These are phyloP conservation scores for Palythoa caribaeorum DNA, from an alignment of 92 coral and sea anemone genomes.

Conservation along the genomic window DNA sequence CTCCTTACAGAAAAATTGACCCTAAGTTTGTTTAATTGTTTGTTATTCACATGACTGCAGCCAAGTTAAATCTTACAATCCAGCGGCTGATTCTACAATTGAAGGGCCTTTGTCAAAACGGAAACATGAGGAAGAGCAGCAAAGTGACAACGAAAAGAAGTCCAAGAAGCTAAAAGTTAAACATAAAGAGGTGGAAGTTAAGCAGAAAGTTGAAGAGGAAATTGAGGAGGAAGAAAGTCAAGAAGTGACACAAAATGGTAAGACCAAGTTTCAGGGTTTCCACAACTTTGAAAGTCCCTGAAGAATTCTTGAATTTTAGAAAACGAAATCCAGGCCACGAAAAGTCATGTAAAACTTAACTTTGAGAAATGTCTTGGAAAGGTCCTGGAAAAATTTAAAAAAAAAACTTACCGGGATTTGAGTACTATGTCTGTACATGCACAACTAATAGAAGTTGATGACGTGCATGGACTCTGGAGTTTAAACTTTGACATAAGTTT, in stretches of 20 bases:
- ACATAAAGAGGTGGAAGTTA: conserved; percentile 53
- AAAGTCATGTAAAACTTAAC: no score
- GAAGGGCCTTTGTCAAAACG: conserved; percentile 80
- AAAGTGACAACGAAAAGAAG: conserved; percentile 52
- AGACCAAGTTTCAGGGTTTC: neutral
- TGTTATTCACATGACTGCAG: conserved; percentile 33
- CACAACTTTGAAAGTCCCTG: no score
- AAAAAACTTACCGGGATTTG: no score
- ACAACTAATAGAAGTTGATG: no score
- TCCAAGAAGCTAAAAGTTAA: conserved; percentile 40
- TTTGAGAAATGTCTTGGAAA: no score
- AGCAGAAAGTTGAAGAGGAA: conserved; percentile 29
- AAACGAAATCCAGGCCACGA: no score
- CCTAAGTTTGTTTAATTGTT: no score
- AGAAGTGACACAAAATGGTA: conserved; percentile 6
- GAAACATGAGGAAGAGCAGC: conserved; percentile 72
- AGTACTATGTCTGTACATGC: no score
- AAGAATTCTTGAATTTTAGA: no score
- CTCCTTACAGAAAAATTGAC: no score
- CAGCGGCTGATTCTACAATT: conserved; percentile 93
- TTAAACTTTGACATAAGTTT: neutral
- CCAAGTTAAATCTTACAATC: conserved; percentile 90
- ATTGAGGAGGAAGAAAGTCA: conserved; percentile 50
- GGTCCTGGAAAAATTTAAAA: no score
- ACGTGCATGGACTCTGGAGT: no score